A percentile compares a stretch with the other conserved stretches of the same genome.
Conservation (phyloP, 2,113 vertebrate species). For the Pangasianodon hypophthalmus region DNA sequence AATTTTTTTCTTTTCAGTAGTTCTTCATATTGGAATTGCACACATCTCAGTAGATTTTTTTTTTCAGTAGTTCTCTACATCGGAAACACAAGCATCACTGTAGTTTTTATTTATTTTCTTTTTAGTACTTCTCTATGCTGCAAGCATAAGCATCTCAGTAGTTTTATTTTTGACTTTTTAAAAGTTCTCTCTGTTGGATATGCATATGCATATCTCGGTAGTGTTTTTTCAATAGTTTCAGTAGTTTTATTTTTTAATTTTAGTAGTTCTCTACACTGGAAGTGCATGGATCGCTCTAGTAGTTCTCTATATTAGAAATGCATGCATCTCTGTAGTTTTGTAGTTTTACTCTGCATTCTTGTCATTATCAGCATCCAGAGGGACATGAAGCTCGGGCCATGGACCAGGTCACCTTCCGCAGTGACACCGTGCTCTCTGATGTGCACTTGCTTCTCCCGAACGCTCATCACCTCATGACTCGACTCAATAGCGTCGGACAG, state of each 20-base stretch:
- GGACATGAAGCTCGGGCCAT: conserved; percentile 63
- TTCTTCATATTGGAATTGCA: not conserved
- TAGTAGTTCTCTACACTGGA: not conserved
- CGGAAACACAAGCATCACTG: not conserved
- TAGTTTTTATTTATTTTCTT: not conserved
- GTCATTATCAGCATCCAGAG: not conserved
- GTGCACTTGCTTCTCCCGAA: conserved; percentile 80
- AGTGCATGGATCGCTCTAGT: not conserved
- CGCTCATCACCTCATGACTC: conserved; percentile 80
- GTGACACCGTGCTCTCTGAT: conserved; percentile 84
- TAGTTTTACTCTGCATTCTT: not conserved
- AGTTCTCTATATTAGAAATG: not conserved
- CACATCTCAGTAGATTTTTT: not conserved
- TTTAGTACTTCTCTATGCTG: not conserved
- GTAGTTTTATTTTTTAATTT: not conserved
- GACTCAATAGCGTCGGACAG: conserved; percentile 80
- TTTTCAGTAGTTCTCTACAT: not conserved
- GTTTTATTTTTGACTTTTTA: no score
- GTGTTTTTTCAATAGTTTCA: no score
- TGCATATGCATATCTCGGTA: not conserved
- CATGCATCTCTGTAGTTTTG: not conserved
- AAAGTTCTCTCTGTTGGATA: not conserved
- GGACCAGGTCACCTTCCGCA: conserved; percentile 79
- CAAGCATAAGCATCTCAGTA: not conserved
- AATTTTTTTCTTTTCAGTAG: not conserved